Evolutionary conservation across 2,888 invertebrate species (phyloP), one percentile per base, ranked within the genome.

Genomic region (Drosophila demipolita): DNA sequence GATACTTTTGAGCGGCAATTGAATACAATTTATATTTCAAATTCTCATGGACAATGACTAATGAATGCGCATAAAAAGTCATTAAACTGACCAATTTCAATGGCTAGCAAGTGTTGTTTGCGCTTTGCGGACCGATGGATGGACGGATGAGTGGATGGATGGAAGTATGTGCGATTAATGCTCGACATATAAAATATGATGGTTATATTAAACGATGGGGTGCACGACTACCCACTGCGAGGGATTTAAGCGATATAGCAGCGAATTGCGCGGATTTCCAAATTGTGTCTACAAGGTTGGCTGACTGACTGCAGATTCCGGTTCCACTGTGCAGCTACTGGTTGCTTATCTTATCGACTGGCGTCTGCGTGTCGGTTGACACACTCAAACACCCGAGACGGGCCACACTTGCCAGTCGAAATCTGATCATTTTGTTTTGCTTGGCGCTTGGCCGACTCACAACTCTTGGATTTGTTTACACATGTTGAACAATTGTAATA

Each of bases 71-170:
- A 83, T 73, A 64, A 74, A 74, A 75, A 75, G 71, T 81, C 76
- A 88, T 88, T 83, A 83, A 86, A 83, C 71, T 74, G 87, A 59
- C 83, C 89, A 78, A 86, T 78, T 85, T 69, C 72, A 80, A 75
- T 72, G 72, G 63, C 66, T 70, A 35, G 36, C 49, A 32, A 40
- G 66, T 50, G 17, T 33, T 40, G 33, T 38, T 8, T n/a, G 15
- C 50, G 50, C 55, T 69, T 36, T 38, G 32, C 45, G 7, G 23
- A 15, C 45, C 15, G 35, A 42, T 49, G 17, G 29, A n/a, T 40
- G 33, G 50, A 29, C 11, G 26, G 17, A 26, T 7, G 26, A 9
- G 6, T 35, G 53, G 23, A 52, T 61, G 66, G 12, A 48, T 11
- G 36, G 60, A 42, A 49, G 38, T 23, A 23, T 36, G 32, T n/a